Conservation (phyloP, 2,888 invertebrate genomes). For the Dermolepida albohirtum region DNA sequence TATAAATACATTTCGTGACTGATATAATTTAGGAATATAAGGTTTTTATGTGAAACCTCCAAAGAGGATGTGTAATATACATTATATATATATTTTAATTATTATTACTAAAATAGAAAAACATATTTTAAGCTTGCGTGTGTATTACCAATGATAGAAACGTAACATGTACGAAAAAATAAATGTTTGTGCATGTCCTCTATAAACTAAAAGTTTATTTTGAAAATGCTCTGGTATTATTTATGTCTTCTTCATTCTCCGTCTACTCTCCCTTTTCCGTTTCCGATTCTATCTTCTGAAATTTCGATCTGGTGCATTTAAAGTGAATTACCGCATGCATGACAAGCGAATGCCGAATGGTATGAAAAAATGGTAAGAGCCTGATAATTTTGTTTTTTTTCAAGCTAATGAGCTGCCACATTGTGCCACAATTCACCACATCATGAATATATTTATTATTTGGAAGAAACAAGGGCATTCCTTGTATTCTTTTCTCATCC, state of each 20-base stretch:
- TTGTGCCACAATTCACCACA: slow-evolving; percentile 20
- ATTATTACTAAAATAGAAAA: slow-evolving; percentile 30
- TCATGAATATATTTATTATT: slow-evolving; percentile 28
- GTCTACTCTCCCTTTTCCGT: too few relatives aligned
- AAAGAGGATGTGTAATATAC: slow-evolving; percentile 46
- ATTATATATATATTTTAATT: slow-evolving; percentile 46
- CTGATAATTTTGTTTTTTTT: slow-evolving; percentile 30
- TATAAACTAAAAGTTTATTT: slow-evolving; percentile 58
- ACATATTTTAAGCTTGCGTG: slow-evolving; percentile 58
- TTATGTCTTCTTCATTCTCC: slow-evolving; percentile 34
- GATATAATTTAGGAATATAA: slow-evolving; percentile 54
- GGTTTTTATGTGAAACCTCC: slow-evolving; percentile 55
- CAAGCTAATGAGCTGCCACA: slow-evolving; percentile 7
- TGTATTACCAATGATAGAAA: slow-evolving; percentile 51
- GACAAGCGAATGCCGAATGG: slow-evolving; percentile 27
- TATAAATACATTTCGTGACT: slow-evolving; percentile 55
- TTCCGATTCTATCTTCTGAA: too few relatives aligned
- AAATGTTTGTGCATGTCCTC: slow-evolving; percentile 67
- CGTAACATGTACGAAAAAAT: slow-evolving; percentile 63
- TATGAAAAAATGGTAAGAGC: slow-evolving; percentile 1
- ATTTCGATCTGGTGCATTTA: too few relatives aligned
- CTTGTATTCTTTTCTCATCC: slow-evolving; percentile 36
- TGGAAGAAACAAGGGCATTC: slow-evolving; percentile 17
- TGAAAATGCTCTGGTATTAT: slow-evolving; percentile 51
- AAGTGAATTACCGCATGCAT: slow-evolving; percentile 2